phyloP scores from a whole-genome alignment of 1,140 invertebrate genomes.

The Ceratina japonica region DNA sequence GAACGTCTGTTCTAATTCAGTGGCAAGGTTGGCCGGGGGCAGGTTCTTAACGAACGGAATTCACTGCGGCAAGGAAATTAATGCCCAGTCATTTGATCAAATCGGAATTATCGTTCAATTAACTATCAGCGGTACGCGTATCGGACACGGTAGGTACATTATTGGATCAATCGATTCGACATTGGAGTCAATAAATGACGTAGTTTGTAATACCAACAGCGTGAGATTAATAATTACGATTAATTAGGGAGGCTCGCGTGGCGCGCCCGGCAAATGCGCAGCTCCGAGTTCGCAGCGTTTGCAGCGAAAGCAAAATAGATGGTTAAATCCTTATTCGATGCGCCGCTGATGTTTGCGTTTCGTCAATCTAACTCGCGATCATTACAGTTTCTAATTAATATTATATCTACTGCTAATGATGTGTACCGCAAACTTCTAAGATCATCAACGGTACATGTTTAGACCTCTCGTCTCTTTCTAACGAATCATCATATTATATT shows the following conservation, averaged over 20 bases:
- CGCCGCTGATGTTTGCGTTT: neutral
- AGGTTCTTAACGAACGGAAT: slow-evolving; percentile 34
- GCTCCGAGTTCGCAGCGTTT: neutral
- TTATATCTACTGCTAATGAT: neutral
- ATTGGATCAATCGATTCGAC: slow-evolving; percentile 39
- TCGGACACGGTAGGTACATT: slow-evolving; percentile 25
- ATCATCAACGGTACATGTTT: too few species aligned
- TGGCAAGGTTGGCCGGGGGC: too few species aligned
- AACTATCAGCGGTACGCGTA: slow-evolving; percentile 38
- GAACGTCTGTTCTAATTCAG: too few species aligned
- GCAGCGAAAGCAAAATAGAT: slow-evolving; percentile 15
- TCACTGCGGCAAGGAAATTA: slow-evolving; percentile 22
- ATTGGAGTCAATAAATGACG: slow-evolving; percentile 48
- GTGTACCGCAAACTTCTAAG: neutral
- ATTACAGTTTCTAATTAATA: neutral
- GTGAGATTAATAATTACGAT: slow-evolving; percentile 45
- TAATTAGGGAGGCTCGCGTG: slow-evolving; percentile 34
- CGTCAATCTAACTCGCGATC: neutral
- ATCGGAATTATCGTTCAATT: slow-evolving; percentile 44
- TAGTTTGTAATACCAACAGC: slow-evolving; percentile 34
- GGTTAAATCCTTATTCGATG: slow-evolving; percentile 16
- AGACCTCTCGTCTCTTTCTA: too few species aligned
- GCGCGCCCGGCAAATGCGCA: too few species aligned
- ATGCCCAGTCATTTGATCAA: slow-evolving; percentile 38
- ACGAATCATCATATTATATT: too few species aligned